These are phyloP conservation scores for Brachirus orientalis DNA, from an alignment of 2,113 vertebrate species.

Conservation along the genomic window DNA sequence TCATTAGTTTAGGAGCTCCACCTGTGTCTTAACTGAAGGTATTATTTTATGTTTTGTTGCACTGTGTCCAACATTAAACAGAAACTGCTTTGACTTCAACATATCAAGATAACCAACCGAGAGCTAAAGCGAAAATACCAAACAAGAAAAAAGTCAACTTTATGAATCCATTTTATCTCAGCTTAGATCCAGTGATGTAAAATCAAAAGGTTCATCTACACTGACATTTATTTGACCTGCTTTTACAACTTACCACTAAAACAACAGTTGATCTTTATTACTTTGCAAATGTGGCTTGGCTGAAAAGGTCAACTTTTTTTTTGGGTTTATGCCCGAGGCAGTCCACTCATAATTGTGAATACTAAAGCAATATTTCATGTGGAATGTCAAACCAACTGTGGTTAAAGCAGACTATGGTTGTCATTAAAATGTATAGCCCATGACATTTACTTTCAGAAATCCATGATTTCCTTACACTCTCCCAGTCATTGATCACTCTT, in stretches of 20 bases:
- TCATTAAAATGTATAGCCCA: slow-evolving; percentile 2
- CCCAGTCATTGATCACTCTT: neutral
- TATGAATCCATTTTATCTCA: neutral
- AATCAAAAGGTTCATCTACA: neutral
- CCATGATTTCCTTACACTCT: neutral
- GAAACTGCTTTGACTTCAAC: too few relatives aligned
- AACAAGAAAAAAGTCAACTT: too few relatives aligned
- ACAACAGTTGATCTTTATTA: slow-evolving; percentile 11
- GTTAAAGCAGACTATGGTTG: neutral
- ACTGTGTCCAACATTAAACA: too few relatives aligned
- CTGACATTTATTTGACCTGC: slow-evolving; percentile 25
- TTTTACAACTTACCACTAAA: slow-evolving; percentile 7
- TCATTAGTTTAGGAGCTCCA: too few relatives aligned
- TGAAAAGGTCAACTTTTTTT: slow-evolving; percentile 1
- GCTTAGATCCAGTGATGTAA: slow-evolving; percentile 14
- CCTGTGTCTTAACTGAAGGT: too few relatives aligned
- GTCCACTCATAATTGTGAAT: neutral
- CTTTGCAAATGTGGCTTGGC: slow-evolving; percentile 8
- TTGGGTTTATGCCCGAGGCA: slow-evolving; percentile 5
- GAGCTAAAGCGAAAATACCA: too few relatives aligned
- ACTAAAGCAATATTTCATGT: slow-evolving; percentile 18
- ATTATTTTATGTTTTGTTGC: neutral
- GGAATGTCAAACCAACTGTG: slow-evolving; percentile 8
- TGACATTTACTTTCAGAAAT: neutral
- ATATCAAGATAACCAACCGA: too few relatives aligned